Percentiles rank a stretch among this genome's conserved stretches.
phyloP scores from a whole-genome alignment of 2,797 vertebrate species.

The Tolypeutes matacus region DNA sequence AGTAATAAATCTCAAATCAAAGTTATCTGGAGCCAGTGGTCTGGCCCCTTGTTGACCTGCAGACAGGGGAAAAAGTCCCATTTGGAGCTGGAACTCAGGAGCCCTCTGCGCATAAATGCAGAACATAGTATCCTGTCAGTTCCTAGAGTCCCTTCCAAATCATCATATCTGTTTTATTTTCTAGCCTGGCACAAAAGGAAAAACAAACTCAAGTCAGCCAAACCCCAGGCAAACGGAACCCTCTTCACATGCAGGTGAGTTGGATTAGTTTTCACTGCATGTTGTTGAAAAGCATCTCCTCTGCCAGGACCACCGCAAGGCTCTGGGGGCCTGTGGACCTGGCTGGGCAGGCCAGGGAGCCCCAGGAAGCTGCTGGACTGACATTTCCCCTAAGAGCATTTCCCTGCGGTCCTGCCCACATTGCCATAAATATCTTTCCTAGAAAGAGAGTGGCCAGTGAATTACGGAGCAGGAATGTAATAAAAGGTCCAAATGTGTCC shows the following conservation, averaged over 20 bases:
- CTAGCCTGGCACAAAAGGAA: not conserved
- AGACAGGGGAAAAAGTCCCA: not conserved
- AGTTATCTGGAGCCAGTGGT: constrained; percentile 6
- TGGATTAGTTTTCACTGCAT: not conserved
- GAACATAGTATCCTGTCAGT: not conserved
- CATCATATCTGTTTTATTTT: constrained; percentile 7
- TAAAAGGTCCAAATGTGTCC: constrained; percentile 89
- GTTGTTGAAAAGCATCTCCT: not conserved
- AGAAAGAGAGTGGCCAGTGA: constrained; percentile 87
- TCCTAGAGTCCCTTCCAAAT: constrained; percentile 36
- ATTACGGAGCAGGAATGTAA: constrained; percentile 87
- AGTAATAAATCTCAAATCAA: constrained; percentile 59
- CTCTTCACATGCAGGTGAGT: not conserved
- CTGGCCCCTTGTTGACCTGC: constrained; percentile 47
- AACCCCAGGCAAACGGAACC: not conserved
- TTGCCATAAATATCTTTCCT: constrained; percentile 84
- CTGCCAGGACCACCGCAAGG: not conserved
- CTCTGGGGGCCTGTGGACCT: not conserved
- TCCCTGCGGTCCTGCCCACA: constrained; percentile 84
- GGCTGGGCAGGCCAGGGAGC: not conserved
- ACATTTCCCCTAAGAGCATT: constrained; percentile 78
- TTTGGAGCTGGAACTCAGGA: not conserved
- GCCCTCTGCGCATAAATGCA: constrained; percentile 4
- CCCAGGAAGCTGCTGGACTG: constrained; percentile 52
- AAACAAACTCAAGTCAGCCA: not conserved